Conservation (phyloP, 2,888 invertebrate genomes). For the Meta bourneti region DNA sequence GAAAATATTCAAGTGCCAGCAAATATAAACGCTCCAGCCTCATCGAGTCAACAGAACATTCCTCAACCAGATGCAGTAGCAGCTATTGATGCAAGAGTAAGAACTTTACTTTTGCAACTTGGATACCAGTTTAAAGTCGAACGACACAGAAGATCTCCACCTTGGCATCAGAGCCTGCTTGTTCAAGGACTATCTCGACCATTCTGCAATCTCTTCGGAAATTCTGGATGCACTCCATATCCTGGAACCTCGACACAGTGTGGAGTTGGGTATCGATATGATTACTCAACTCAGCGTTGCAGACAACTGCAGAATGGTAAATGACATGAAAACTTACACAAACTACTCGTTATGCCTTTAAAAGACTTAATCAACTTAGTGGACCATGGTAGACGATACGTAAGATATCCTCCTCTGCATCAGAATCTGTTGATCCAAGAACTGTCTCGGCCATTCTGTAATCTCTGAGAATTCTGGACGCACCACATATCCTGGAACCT, state of each 20-base stretch:
- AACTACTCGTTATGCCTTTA: background rate
- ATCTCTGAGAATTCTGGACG: slow-evolving; percentile 37
- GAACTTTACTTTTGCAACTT: background rate
- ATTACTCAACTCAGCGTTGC: slow-evolving; percentile 35
- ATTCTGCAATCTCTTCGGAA: slow-evolving; percentile 57
- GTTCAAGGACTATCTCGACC: slow-evolving; percentile 57
- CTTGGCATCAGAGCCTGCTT: slow-evolving; percentile 31
- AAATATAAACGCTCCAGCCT: too few relatives aligned
- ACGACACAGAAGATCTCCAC: slow-evolving; percentile 17
- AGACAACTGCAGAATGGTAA: slow-evolving; percentile 23
- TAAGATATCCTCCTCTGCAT: slow-evolving; percentile 23
- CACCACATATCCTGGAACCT: background rate
- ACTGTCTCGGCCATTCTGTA: slow-evolving; percentile 48
- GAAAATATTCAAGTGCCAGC: too few relatives aligned
- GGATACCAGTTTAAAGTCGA: background rate
- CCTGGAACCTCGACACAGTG: slow-evolving; percentile 1
- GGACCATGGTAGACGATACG: background rate
- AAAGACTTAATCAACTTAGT: background rate
- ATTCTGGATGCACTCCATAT: background rate
- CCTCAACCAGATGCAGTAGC: too few relatives aligned
- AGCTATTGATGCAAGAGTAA: too few relatives aligned
- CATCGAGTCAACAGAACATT: too few relatives aligned
- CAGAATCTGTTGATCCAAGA: slow-evolving; percentile 51
- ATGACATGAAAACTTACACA: background rate
- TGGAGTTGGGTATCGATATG: slow-evolving; percentile 38